Conservation (phyloP, 2,888 invertebrate genomes). For the Oxystoma pomonae region DNA sequence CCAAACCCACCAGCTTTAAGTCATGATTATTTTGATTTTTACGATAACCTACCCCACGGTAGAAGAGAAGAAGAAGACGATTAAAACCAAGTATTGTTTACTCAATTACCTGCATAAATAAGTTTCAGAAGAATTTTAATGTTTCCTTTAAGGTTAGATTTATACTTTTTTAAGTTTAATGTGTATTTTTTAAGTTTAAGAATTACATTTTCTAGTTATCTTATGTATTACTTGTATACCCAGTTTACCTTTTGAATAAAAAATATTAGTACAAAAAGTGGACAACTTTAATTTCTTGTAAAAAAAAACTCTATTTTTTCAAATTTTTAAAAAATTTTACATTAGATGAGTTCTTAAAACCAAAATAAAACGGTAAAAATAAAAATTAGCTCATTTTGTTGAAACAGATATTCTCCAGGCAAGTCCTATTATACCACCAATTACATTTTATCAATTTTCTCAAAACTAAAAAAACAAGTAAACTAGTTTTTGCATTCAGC, state of each 20-base stretch:
- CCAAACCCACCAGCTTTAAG: constrained; percentile 5
- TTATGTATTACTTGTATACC: not conserved
- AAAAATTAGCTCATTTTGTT: not conserved
- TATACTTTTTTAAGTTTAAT: not conserved
- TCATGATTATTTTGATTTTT: constrained; percentile 11
- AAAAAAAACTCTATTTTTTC: no score
- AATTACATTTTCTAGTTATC: not conserved
- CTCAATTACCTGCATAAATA: not conserved
- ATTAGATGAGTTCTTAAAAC: not conserved
- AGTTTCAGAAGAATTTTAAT: not conserved
- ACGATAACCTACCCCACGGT: not conserved
- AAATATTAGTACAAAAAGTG: not conserved
- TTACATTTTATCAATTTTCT: not conserved
- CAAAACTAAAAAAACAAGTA: not conserved
- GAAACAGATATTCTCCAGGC: not conserved
- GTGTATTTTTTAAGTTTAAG: not conserved
- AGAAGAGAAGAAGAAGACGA: not conserved
- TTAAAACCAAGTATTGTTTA: not conserved
- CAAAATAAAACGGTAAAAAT: not conserved
- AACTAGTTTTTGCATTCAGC: not conserved
- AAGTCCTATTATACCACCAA: not conserved
- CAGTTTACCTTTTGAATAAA: not conserved
- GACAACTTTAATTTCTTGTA: not conserved
- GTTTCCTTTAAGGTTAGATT: not conserved
- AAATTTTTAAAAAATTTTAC: no score